Conservation (phyloP, 2,888 invertebrate genomes). For the Troglohyphantes excavatus region DNA sequence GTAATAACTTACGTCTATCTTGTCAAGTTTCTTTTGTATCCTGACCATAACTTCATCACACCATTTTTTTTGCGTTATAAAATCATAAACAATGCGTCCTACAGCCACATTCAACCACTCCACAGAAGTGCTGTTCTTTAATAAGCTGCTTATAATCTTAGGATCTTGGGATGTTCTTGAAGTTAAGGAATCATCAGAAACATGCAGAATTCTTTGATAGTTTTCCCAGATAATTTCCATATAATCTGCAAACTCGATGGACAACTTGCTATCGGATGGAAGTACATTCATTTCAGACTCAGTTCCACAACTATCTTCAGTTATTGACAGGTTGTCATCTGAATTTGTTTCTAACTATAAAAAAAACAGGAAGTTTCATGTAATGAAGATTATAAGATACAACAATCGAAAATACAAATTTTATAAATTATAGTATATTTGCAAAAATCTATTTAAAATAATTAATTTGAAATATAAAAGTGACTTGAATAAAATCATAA, state of each 20-base stretch:
- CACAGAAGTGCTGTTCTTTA: slow-evolving; percentile 27
- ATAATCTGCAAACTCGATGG: slow-evolving; percentile 40
- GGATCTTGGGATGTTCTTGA: neutral
- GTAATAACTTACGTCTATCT: slow-evolving; percentile 90
- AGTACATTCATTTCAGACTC: neutral
- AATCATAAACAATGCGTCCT: slow-evolving; percentile 91
- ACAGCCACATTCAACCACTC: slow-evolving; percentile 90
- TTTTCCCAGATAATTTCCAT: slow-evolving; percentile 51
- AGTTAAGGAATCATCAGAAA: slow-evolving; percentile 5
- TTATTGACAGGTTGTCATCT: slow-evolving; percentile 33
- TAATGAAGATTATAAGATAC: neutral
- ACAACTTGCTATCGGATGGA: neutral
- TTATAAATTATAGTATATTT: too few species aligned
- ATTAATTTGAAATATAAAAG: too few species aligned
- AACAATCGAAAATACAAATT: too few species aligned
- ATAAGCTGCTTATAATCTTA: neutral
- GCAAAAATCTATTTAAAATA: too few species aligned
- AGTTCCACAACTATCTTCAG: slow-evolving; percentile 16
- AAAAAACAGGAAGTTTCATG: neutral
- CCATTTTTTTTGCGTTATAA: slow-evolving; percentile 89
- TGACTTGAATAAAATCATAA: too few species aligned
- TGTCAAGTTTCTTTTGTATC: slow-evolving; percentile 92
- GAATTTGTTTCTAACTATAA: slow-evolving; percentile 40
- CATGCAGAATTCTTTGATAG: slow-evolving; percentile 15
- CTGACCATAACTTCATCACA: slow-evolving; percentile 88